Conservation (phyloP, 2,113 vertebrate genomes). For the Piprites chloris region DNA sequence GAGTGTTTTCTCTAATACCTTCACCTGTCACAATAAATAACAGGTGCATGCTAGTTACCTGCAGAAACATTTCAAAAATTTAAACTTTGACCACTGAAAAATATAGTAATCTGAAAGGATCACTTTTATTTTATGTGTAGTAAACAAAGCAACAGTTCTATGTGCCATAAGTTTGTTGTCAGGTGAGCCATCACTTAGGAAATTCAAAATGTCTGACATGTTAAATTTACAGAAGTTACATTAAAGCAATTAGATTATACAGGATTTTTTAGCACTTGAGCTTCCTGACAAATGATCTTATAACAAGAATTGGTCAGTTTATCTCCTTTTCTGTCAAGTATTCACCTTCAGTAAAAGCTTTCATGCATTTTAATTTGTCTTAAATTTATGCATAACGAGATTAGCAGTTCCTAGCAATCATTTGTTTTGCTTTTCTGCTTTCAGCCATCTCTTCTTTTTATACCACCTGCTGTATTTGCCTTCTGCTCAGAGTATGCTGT, state of each 20-base stretch:
- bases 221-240: neutral
- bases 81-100: neutral
- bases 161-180: neutral
- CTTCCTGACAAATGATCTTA: slow-evolving; percentile 48
- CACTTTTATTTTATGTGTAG: neutral
- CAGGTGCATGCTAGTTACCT: neutral
- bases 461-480: slow-evolving; percentile 74
- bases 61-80: neutral
- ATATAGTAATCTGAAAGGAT: neutral
- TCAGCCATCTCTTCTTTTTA: slow-evolving; percentile 61
- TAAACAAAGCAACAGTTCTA: neutral
- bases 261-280: neutral
- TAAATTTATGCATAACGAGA: slow-evolving; percentile 71
- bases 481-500: slow-evolving; percentile 69
- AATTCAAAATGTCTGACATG: neutral
- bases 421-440: slow-evolving; percentile 70
- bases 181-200: neutral
- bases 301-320: slow-evolving; percentile 54
- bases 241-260: slow-evolving; percentile 33
- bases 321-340: slow-evolving; percentile 57
- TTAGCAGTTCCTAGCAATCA: slow-evolving; percentile 66
- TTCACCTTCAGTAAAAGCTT: slow-evolving; percentile 63
- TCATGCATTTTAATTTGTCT: slow-evolving; percentile 64
- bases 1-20: neutral
- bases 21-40: neutral